Evolutionary conservation across 2,797 vertebrate species (phyloP).

Genomic region (Fratercula arctica): DNA sequence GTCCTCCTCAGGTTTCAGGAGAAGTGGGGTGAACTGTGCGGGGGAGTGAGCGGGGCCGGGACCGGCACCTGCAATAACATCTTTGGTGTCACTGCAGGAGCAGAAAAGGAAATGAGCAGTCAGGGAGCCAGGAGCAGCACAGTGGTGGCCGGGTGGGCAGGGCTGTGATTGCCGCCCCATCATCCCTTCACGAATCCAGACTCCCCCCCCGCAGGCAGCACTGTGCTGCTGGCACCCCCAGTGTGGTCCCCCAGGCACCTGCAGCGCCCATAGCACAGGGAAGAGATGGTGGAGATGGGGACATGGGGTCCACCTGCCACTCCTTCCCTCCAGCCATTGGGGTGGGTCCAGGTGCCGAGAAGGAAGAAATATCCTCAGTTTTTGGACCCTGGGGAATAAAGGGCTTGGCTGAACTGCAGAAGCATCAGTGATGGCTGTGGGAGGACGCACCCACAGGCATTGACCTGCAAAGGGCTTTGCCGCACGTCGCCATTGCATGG

Average conservation of each 20-base stretch:
- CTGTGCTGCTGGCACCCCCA: background rate
- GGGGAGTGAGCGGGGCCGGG: background rate
- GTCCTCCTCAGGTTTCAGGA: conserved; percentile 60
- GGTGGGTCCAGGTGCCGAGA: background rate
- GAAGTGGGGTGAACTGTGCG: background rate
- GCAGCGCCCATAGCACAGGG: background rate
- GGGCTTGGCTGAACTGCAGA: background rate
- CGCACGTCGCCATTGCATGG: background rate
- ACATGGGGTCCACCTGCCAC: fast-evolving
- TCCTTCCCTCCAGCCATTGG: background rate
- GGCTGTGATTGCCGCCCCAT: fast-evolving
- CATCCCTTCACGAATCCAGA: background rate
- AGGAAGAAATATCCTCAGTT: background rate
- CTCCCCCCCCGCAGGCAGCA: background rate
- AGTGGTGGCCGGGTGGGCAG: background rate
- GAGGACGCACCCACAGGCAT: fast-evolving
- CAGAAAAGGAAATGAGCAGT: conserved; percentile 44
- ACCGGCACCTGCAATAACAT: conserved; percentile 66
- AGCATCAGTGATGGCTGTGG: background rate
- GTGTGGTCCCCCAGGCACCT: fast-evolving
- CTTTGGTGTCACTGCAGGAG: background rate
- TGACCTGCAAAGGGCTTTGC: background rate
- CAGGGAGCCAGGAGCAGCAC: background rate
- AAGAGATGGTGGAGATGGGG: background rate
- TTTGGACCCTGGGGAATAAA: background rate